Conservation (phyloP, 2,113 vertebrate species). For the Tricholaema leucomelas region DNA sequence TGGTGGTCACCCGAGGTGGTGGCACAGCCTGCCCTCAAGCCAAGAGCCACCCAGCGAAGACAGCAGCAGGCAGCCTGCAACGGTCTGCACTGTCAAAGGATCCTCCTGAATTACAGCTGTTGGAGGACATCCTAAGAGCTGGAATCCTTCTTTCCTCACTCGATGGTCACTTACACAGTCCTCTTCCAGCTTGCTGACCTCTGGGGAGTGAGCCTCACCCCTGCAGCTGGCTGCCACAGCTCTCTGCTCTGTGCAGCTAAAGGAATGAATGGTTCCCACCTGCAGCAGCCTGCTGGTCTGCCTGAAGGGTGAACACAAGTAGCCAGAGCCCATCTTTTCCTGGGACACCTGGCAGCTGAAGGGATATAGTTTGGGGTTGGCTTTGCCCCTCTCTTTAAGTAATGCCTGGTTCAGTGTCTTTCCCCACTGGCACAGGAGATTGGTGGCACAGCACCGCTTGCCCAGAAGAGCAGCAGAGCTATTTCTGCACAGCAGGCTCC, state of each 20-base stretch:
- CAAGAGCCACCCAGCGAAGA: not conserved
- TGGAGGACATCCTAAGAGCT: not conserved
- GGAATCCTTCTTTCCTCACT: too few species aligned
- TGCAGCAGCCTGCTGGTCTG: too few species aligned
- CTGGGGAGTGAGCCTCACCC: too few species aligned
- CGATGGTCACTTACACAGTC: not conserved
- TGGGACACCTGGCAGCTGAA: not conserved
- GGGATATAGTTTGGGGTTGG: not conserved
- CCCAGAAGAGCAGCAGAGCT: not conserved
- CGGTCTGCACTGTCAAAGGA: not conserved
- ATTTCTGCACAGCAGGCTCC: too few species aligned
- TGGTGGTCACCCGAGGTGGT: not conserved
- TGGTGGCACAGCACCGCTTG: not conserved
- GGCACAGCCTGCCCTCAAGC: not conserved
- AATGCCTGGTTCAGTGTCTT: not conserved
- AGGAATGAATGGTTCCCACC: too few species aligned
- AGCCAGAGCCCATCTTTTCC: not conserved
- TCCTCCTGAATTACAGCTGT: not conserved
- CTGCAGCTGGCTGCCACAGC: too few species aligned
- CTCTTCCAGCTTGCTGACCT: too few species aligned
- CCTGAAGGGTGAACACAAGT: not conserved
- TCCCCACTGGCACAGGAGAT: not conserved
- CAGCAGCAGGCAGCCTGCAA: not conserved
- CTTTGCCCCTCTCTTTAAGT: not conserved
- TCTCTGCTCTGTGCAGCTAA: not conserved